Percentiles rank a stretch among this genome's conserved stretches.
phyloP scores from a whole-genome alignment of 2,888 invertebrate genomes.

The Noctua janthe region DNA sequence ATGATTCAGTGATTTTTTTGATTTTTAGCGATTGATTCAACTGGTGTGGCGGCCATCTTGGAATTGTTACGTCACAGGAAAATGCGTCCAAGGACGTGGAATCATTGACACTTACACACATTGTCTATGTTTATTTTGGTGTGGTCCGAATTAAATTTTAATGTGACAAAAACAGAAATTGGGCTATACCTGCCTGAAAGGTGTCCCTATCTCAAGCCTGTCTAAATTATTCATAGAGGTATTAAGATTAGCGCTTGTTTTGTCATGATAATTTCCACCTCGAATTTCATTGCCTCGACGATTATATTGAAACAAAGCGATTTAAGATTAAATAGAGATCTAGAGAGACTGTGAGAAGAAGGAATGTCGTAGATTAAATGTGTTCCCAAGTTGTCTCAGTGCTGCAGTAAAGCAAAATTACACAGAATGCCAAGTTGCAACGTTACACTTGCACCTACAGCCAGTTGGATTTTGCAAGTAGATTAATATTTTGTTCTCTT shows the following conservation, averaged over 20 bases:
- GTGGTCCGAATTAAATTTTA: not conserved
- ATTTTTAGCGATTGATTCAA: slow-evolving; percentile 53
- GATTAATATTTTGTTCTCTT: not conserved
- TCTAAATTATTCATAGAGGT: not conserved
- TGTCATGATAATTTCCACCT: not conserved
- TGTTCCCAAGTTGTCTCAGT: not conserved
- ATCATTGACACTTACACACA: slow-evolving; percentile 21
- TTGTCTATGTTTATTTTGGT: slow-evolving; percentile 9
- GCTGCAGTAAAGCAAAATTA: not conserved
- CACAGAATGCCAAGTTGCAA: not conserved
- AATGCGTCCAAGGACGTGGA: slow-evolving; percentile 34
- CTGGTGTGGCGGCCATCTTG: slow-evolving; percentile 29
- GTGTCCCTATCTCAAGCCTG: not conserved
- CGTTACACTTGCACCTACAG: not conserved
- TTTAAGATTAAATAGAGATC: not conserved
- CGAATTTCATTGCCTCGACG: not conserved
- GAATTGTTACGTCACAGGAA: not conserved
- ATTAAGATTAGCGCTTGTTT: not conserved
- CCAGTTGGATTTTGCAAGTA: not conserved
- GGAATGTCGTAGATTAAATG: not conserved
- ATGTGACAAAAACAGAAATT: not conserved
- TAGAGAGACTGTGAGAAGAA: not conserved
- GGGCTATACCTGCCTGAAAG: not conserved
- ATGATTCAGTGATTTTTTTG: slow-evolving; percentile 43
- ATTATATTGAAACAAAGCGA: not conserved